Percentiles rank a stretch among this genome's conserved stretches.
Evolutionary conservation across 92 coral and sea anemone genomes (phyloP).

Genomic region (Epizoanthus fatuus): DNA sequence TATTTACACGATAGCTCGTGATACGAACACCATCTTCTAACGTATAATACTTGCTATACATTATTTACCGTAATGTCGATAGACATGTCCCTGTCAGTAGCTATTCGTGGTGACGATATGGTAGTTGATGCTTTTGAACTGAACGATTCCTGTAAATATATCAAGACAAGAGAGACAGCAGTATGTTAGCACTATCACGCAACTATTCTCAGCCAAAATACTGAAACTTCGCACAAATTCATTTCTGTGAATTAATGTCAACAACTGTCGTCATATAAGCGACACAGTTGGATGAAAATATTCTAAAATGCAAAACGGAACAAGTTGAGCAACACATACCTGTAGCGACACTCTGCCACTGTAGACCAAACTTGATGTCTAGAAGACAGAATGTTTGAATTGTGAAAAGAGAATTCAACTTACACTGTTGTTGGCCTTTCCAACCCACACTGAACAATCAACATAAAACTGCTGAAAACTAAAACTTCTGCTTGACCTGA

Average conservation of each 20-base stretch:
- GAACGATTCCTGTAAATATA: slow-evolving; percentile 74
- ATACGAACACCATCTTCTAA: background rate
- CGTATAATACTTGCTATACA: background rate
- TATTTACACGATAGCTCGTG: background rate
- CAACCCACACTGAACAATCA: no score
- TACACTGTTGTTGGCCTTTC: no score
- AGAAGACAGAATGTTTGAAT: no score
- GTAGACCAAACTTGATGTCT: background rate
- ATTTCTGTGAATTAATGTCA: no score
- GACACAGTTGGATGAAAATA: no score
- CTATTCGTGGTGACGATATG: slow-evolving; percentile 67
- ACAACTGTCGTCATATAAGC: no score
- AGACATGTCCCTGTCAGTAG: slow-evolving; percentile 65
- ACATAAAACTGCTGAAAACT: no score
- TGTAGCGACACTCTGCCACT: slow-evolving; percentile 11
- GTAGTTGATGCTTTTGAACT: slow-evolving; percentile 84
- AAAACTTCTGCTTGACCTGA: no score
- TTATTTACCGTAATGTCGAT: slow-evolving; percentile 72
- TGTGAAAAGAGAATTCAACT: no score
- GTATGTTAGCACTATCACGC: background rate
- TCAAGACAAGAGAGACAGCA: background rate
- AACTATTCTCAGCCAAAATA: no score
- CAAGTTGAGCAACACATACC: background rate
- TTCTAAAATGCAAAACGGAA: no score
- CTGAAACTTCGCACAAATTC: no score